Base-by-base conservation (phyloP, 2,888 invertebrate species). In the Ophion ventricosus region DNA sequence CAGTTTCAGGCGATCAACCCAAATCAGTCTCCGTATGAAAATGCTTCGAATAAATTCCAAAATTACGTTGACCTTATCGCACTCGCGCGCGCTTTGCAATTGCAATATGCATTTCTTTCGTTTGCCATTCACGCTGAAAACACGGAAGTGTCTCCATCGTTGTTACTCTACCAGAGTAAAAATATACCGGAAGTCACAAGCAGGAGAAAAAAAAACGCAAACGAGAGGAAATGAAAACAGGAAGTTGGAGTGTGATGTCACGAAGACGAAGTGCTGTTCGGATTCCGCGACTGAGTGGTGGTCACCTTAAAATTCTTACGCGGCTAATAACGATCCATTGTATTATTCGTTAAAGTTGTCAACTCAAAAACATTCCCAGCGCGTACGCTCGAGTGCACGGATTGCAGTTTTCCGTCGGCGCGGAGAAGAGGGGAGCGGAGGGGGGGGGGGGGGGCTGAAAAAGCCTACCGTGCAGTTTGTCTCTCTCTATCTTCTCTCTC, bases 251-350 rank as follows among this genome's bases (percentile, higher is more conserved):
- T 2, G 63, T 10, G 3, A 29, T 20, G 14, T 25, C 7, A 29
- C 35, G 26, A 26, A 26, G 35, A 40, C n/a, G n/a, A 61, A 26
- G 10, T 40, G 35, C n/a, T 11, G 72, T n/a, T 59, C 11, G 66
- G 75, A 75, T 54, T 75, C 69, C 54, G 74, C 49, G n/a, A n/a
- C n/a, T n/a, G n/a, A 69, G 49, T 75, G 40, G 54, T 74, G 61
- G 76, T 76, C 76, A 59, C 78, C 74, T 82, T 74, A 84, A 77
- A 76, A 61, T 81, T 81, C 75, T 81, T 70, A n/a, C 29, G 35
- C 40, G 35, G 40, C 70, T 26, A 75, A 81, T 81, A 57, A 76
- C 70, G 77, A 78, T 40, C 76, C 64, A 63, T 73, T 67, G 66
- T 82, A 83, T 85, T 83, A 75, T 84, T 78, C 67, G 72, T 72